These are phyloP conservation scores for Aphelenchoides avenae DNA, from an alignment of 1,140 invertebrate species.

Conservation along the genomic window DNA sequence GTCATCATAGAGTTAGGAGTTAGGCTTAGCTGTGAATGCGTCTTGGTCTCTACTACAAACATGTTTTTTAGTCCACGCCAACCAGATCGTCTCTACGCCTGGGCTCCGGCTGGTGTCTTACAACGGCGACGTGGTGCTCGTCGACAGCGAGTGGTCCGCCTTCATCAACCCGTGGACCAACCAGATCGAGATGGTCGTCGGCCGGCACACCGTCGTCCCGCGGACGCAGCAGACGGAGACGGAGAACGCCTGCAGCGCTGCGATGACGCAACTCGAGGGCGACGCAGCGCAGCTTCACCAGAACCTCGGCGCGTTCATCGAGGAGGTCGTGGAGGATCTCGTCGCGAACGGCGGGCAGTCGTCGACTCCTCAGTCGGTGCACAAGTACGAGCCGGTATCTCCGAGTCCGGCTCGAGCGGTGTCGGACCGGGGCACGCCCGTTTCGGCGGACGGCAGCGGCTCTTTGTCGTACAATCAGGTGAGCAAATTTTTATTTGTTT, in stretches of 20 bases:
- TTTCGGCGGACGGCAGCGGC: too few species aligned
- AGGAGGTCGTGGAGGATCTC: constrained; percentile 9
- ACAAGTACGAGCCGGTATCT: too few species aligned
- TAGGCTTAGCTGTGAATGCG: not conserved
- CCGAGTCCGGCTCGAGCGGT: too few species aligned
- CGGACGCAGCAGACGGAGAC: too few species aligned
- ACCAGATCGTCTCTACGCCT: constrained; percentile 41
- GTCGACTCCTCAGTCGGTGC: too few species aligned
- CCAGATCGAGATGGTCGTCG: constrained; percentile 78
- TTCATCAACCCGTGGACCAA: constrained; percentile 88
- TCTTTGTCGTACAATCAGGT: too few species aligned
- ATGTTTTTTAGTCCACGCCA: constrained; percentile 44
- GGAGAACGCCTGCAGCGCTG: too few species aligned
- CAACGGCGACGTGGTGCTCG: constrained; percentile 39
- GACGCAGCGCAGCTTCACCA: constrained; percentile 17
- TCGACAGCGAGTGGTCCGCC: constrained; percentile 81
- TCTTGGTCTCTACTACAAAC: too few species aligned
- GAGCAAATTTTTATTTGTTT: constrained; percentile 4
- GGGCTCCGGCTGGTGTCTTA: constrained; percentile 49
- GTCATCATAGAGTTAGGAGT: too few species aligned
- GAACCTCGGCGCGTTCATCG: constrained; percentile 19
- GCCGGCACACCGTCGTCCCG: constrained; percentile 73
- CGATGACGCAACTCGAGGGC: too few species aligned
- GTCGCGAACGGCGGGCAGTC: constrained; percentile 27
- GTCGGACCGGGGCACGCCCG: too few species aligned